A percentile compares a stretch with the other conserved stretches of the same genome.
Evolutionary conservation across 2,797 vertebrate genomes (phyloP).

Genomic region (Echiichthys vipera): DNA sequence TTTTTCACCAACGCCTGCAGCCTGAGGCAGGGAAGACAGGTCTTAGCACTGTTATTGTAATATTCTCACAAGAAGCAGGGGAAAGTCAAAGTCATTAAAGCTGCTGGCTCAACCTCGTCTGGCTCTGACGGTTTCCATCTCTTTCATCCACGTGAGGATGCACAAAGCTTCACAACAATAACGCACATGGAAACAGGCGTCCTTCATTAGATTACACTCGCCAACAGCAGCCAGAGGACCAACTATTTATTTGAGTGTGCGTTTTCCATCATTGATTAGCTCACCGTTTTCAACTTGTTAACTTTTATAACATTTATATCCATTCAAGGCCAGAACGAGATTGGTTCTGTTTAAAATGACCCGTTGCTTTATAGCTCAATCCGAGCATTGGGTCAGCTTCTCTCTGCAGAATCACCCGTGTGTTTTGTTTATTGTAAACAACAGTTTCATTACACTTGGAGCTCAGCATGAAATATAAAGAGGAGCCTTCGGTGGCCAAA

Average conservation of each 20-base stretch:
- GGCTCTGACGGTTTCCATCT: constrained; percentile 63
- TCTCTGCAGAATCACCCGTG: constrained; percentile 18
- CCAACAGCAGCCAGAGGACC: constrained; percentile 47
- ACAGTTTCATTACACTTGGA: constrained; percentile 60
- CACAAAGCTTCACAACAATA: constrained; percentile 60
- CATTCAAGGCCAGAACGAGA: constrained; percentile 35
- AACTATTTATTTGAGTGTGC: constrained; percentile 49
- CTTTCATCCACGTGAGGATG: constrained; percentile 65
- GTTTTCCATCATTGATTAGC: constrained; percentile 69
- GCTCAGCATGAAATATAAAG: constrained; percentile 54
- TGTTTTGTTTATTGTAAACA: constrained; percentile 62
- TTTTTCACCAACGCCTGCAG: neutral
- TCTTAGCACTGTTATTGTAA: constrained; percentile 22
- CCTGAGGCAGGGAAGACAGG: constrained; percentile 17
- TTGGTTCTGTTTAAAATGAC: constrained; percentile 37
- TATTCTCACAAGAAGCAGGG: constrained; percentile 37
- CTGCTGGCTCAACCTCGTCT: constrained; percentile 29
- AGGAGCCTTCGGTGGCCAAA: constrained; percentile 54
- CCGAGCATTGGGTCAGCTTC: constrained; percentile 43
- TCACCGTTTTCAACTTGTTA: constrained; percentile 62
- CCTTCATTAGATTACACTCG: constrained; percentile 60
- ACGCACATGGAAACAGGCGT: constrained; percentile 64
- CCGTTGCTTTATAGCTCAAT: constrained; percentile 35
- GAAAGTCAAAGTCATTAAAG: constrained; percentile 43
- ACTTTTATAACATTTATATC: constrained; percentile 64